These are phyloP conservation scores for Ammodytes dubius DNA, from an alignment of 2,113 vertebrate genomes.

Conservation along the genomic window DNA sequence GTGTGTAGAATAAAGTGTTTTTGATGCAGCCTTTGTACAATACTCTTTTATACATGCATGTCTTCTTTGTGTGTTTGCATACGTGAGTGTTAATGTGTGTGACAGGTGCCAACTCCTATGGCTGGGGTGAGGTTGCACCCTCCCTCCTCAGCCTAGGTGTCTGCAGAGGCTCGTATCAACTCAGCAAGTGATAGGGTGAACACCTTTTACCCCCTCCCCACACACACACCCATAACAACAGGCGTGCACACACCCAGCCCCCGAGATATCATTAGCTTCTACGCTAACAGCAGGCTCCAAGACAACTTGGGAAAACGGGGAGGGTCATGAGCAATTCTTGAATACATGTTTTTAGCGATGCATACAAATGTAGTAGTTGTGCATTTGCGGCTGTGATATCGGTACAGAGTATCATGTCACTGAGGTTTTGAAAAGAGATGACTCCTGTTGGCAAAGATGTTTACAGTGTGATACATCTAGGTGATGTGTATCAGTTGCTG, in stretches of 20 bases:
- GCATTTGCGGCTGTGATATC: slow-evolving; percentile 87
- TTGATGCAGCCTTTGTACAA: slow-evolving; percentile 27
- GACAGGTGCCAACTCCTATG: slow-evolving; percentile 75
- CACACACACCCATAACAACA: slow-evolving; percentile 49
- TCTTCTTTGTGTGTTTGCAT: slow-evolving; percentile 43
- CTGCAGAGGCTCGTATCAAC: slow-evolving; percentile 90
- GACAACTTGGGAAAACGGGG: slow-evolving; percentile 85
- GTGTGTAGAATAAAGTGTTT: slow-evolving; percentile 20
- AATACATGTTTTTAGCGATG: slow-evolving; percentile 88
- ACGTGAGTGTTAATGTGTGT: slow-evolving; percentile 56
- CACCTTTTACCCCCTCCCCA: slow-evolving; percentile 68
- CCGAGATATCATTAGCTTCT: slow-evolving; percentile 90
- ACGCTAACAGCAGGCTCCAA: slow-evolving; percentile 83
- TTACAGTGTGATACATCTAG: slow-evolving; percentile 24
- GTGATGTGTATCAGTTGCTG: slow-evolving; percentile 48
- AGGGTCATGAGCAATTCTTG: slow-evolving; percentile 74
- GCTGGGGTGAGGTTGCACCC: slow-evolving; percentile 83
- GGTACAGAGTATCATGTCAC: slow-evolving; percentile 49
- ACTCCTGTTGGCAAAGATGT: not conserved
- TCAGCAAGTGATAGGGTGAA: slow-evolving; percentile 91
- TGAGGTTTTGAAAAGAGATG: not conserved
- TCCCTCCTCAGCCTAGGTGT: slow-evolving; percentile 82
- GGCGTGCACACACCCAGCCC: slow-evolving; percentile 76
- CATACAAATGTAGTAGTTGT: slow-evolving; percentile 89
- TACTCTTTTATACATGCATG: slow-evolving; percentile 20